Evolutionary conservation across 2,797 vertebrate species (phyloP), one percentile per base, ranked within the genome.

Genomic region (Pangasius sanitwongsei): DNA sequence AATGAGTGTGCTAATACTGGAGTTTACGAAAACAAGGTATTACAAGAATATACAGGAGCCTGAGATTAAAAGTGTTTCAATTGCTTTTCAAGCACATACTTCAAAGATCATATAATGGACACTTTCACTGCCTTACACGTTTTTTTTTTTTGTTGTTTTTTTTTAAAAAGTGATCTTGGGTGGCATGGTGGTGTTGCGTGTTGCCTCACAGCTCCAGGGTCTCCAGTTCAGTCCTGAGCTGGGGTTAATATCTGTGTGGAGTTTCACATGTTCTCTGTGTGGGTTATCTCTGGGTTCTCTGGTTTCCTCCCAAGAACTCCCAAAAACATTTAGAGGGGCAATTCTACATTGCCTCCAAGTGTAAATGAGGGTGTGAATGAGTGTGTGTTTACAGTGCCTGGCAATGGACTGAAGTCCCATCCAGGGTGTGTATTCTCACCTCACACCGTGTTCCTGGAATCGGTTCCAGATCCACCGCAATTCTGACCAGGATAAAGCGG

Each of bases 31-130:
- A 61, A 87, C 6, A 69, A 50, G n/a, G 9, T 34, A 53, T 85
- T 69, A 23, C 18, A 53, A 85, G n/a, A 55, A 53, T 50, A 85
- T 85, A 12, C 16, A 85, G 44, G 11, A 70, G 31, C 31, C n/a
- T 70, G 44, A 70, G 65, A 85, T 55, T 48, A 85, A 85, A 84
- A 85, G 18, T 55, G 59, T 61, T 83, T 44, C 41, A 85, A 55
- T 25, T 85, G 9, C 65, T 70, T 20, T 85, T 85, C 48, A 85
- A 37, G 65, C 48, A 70, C 65, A 44, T 16, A 83, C 59, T 69
- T 85, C 83, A 85, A 85, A 85, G 83, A 53, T 85, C 83, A 53
- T 31, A 53, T 85, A 85, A 85, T 70, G 63, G 83, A 69, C 83
- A 85, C 83, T 85, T 85, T 85, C 44, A 34, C 3, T 84, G 28